Evolutionary conservation across 2,888 invertebrate species (phyloP), one percentile per base, ranked within the genome.

Genomic region (Girardia tigrina): DNA sequence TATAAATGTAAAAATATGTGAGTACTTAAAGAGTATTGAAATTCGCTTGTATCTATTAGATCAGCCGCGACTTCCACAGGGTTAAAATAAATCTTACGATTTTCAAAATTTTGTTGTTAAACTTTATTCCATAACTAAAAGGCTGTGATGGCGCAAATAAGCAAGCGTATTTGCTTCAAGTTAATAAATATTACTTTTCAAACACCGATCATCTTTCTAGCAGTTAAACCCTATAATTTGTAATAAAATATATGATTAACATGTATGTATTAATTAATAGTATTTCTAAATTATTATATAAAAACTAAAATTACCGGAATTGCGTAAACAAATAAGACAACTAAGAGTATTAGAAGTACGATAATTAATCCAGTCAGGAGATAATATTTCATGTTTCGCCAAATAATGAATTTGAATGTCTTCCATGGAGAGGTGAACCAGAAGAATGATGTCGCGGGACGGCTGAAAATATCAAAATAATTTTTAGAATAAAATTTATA

Each of bases 371-470:
- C 79, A 23, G 81, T 81, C 77, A 85, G 82, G 80, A 85, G 81
- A 79, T 81, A 81, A 84, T 85, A 85, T 80, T 85, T 85, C 81
- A 84, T 84, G 78, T 82, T 82, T 77, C 80, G 81, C 86, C 86
- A 86, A 77, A 85, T 79, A 78, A 85, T 82, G 79, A 81, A 81
- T 74, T 81, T 81, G 77, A 85, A 82, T 1, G 85, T 84, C 80
- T 85, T 85, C 80, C 81, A 84, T 0, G 86, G 85, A 0, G 85
- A 85, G 1, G 84, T 81, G 78, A 86, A 83, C 85, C 85, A 86
- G 71, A 85, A 80, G 83, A 86, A 86, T 16, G 85, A 86, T 0
- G 85, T 86, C 78, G 82, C 84, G 36, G 86, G 85, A n/a, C 85
- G 85, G 29, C 85, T 86, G 81, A 26, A 80, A 78, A n/a, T n/a